Base-by-base conservation (phyloP, 1,140 invertebrate species). In the Apis mellifera region DNA sequence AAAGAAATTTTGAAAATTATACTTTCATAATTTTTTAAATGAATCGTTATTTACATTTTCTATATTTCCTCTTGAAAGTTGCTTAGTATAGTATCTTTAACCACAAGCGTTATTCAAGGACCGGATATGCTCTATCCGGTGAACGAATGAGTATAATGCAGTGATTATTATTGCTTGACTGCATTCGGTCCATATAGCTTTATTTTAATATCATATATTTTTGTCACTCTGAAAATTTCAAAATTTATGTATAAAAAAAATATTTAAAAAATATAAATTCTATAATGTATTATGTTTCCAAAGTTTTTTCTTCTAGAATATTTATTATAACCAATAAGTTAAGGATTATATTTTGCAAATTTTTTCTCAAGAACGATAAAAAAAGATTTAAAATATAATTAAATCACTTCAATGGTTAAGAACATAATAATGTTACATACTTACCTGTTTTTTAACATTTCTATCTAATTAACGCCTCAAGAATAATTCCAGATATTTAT, bases 51-150 rank as follows among this genome's bases (percentile, higher is more conserved):
- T 74, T 74, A 74, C 17, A 21, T 77, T 77, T 66, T 26, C 48
- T 32, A 64, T 9, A 3, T 76, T 76, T 62, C 65, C 54, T 59
- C 7, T 42, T n/a, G 65, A 50, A 59, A 57, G 23, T 78, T 19
- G 48, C 42, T 52, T 2, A 55, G 11, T n/a, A 57, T n/a, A 12
- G 19, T 78, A 57, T 70, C n/a, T 48, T 23, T 52, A 42, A 52
- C 19, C n/a, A 26, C 73, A 26, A 2, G 65, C n/a, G 42, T 23
- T 71, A 32, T 69, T 78, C 42, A 57, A 78, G 23, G 19, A 13
- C 77, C 77, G 77, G 77, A 78, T 78, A 23, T 48, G 52, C 42
- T 50, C 23, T 57, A 78, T 78, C 77, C 66, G 77, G 66, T 21
- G 55, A 50, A 52, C 42, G 42, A 78, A 60, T 78, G 77, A 78